phyloP scores from a whole-genome alignment of 2,797 vertebrate species.

The Tarsius wallacei region DNA sequence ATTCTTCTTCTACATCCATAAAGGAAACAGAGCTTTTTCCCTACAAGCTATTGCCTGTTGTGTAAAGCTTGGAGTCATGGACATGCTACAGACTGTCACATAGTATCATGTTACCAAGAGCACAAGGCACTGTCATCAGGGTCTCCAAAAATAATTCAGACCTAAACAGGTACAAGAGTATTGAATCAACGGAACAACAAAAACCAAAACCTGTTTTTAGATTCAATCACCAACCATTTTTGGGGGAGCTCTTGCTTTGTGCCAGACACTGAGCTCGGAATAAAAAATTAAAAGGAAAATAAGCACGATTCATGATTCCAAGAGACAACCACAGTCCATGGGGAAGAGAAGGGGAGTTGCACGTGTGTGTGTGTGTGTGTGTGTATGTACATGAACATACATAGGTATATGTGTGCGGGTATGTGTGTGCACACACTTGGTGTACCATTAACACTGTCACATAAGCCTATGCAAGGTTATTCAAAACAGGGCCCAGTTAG shows the following conservation, averaged over 20 bases:
- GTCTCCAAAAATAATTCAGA: constrained; percentile 5
- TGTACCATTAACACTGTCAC: not conserved
- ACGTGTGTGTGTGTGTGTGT: not conserved
- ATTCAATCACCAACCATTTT: not conserved
- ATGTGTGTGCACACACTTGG: not conserved
- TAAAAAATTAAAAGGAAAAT: constrained; percentile 43
- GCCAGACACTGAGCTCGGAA: not conserved
- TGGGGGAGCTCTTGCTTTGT: not conserved
- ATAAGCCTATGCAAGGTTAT: not conserved
- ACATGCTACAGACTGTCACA: constrained; percentile 15
- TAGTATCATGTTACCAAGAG: constrained; percentile 38
- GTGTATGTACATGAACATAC: not conserved
- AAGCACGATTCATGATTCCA: not conserved
- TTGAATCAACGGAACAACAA: constrained; percentile 16
- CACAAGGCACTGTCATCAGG: not conserved
- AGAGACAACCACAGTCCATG: not conserved
- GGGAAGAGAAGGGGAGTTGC: not conserved
- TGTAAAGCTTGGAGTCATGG: constrained; percentile 24
- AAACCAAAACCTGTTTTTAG: constrained; percentile 2
- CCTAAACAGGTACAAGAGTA: not conserved
- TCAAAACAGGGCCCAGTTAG: not conserved
- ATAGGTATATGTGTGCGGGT: not conserved
- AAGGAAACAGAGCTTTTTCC: not conserved
- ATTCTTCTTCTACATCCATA: not conserved
- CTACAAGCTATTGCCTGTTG: constrained; percentile 37